Base-by-base conservation (phyloP, 53 echinoderm and acorn worm genomes). In the Actinopyga echinites region DNA sequence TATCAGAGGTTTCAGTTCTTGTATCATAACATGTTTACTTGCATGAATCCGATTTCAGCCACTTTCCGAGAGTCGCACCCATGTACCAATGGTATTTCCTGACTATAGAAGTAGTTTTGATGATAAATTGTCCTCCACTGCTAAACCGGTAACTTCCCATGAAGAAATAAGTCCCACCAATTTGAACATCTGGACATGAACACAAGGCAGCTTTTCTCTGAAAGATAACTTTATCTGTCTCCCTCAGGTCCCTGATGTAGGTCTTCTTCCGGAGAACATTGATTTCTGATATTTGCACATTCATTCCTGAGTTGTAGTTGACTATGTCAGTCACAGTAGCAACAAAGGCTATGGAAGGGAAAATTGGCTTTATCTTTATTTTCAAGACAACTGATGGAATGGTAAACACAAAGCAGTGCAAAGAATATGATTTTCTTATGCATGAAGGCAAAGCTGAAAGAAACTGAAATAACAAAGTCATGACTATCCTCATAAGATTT, bases 161-260 rank as follows among this genome's bases (percentile, higher is more conserved):
- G 62, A 95, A 67, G 56, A 93, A 74, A 65, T 95, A 95, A 1
- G 86, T 68, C 82, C 74, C 55, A n/a, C 95, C 95, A n/a, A 84
- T 80, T 66, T 59, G 63, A 30, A 95, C 57, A 52, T 90, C 86
- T 10, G 90, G 95, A 75, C 95, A 95, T 37, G 60, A 44, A 52
- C 95, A 95, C 19, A 43, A 53, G 13, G 31, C 64, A 30, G 88
- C 83, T 8, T 68, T 60, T 5, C 67, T 56, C 36, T 56, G 64
- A 43, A 85, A 62, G 12, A 83, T 36, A 45, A 91, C 49, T 21
- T 7, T 29, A 36, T 87, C 65, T 1, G 55, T 83, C 19, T 30
- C 22, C 1, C 61, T 66, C n/a, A 84, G 30, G 44, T 78, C 58
- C 60, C 81, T 59, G 38, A 62, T 30, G 56, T 78, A 87, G 29